Evolutionary conservation across 37 sponge, comb jelly and placozoan species (phyloP), one percentile per base, ranked within the genome.

Genomic region (Tethya wilhelma): DNA sequence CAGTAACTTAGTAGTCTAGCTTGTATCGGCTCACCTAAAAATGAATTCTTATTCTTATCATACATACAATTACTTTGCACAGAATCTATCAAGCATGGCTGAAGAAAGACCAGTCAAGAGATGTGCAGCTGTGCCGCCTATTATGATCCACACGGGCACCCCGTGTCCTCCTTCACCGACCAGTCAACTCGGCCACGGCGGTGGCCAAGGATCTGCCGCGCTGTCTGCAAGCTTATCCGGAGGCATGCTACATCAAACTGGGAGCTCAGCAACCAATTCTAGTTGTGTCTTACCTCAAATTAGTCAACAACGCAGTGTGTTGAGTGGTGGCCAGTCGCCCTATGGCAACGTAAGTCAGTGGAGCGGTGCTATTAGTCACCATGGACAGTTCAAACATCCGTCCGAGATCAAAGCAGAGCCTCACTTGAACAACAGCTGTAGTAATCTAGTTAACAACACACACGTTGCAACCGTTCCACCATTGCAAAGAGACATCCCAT

Each of bases 71-170:
- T n/a, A n/a, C n/a, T n/a, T n/a, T n/a, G n/a, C n/a, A n/a, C n/a
- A n/a, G n/a, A n/a, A n/a, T n/a, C n/a, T n/a, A n/a, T n/a, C n/a
- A n/a, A n/a, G n/a, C 55, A 49, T 19, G 55, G 55, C 55, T 49
- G 17, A 19, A 17, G 17, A 49, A 23, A 22, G 70, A 7, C 19
- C 22, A 43, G 12, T 8, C 7, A 67, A 67, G 38, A 67, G 34
- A 31, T 67, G 67, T 36, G 67, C 79, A 20, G 56, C 53, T 19
- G 71, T 81, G 31, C 82, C 82, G 34, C 82, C 82, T 22, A 81
- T 70, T 28, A 70, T 72, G 82, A 59, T 71, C 23, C 46, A 70
- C 49, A 59, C 36, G 23, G 45, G 64, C 60, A 71, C 82, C 6
- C 82, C 82, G 20, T 32, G 69, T 36, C 49, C 82, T 11, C 55